phyloP scores from a whole-genome alignment of 92 coral and sea anemone genomes.

The Chrysogorgia sp. region DNA sequence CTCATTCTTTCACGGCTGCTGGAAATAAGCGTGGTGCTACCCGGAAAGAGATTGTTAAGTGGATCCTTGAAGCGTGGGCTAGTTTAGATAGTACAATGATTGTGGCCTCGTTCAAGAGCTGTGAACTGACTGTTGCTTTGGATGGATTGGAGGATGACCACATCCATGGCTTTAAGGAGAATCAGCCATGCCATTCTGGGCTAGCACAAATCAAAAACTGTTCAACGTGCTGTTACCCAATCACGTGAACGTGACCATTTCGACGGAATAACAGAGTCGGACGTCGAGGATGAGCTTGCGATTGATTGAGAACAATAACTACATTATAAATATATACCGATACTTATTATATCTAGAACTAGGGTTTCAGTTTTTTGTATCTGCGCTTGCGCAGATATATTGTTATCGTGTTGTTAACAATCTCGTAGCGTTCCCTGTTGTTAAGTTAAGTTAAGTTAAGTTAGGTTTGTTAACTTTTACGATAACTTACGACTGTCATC shows the following conservation, averaged over 20 bases:
- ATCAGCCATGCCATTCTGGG: neutral
- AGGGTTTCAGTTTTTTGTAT: no score
- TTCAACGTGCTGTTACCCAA: neutral
- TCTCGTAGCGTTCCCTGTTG: no score
- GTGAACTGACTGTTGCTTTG: constrained; percentile 55
- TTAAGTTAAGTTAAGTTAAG: no score
- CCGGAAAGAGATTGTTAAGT: constrained; percentile 39
- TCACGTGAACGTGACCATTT: constrained; percentile 46
- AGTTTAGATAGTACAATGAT: constrained; percentile 46
- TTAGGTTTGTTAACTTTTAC: no score
- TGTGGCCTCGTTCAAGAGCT: constrained; percentile 54
- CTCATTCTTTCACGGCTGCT: constrained; percentile 46
- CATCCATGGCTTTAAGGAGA: constrained; percentile 51
- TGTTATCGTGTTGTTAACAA: no score
- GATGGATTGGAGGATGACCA: constrained; percentile 57
- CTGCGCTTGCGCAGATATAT: no score
- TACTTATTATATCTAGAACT: no score
- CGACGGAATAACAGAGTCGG: constrained; percentile 41
- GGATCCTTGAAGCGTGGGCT: constrained; percentile 55
- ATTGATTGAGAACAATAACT: no score
- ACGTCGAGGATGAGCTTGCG: no score
- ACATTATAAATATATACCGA: no score
- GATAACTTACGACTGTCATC: no score
- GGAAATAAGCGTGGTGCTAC: constrained; percentile 58
- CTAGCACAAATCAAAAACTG: no score